phyloP scores from a whole-genome alignment of 2,113 vertebrate species.

The Mirza zaza region DNA sequence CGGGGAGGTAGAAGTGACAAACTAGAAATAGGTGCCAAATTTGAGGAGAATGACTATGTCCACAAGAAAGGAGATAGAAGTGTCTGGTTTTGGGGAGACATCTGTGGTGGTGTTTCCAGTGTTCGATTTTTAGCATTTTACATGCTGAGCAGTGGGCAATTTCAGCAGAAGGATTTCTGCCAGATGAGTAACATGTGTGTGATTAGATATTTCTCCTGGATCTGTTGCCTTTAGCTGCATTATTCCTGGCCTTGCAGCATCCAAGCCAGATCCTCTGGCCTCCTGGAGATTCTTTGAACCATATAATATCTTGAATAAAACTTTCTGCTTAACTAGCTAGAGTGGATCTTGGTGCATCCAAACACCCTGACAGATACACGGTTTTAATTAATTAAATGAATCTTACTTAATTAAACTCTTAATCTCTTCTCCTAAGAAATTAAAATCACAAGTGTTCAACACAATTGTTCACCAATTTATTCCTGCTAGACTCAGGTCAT shows the following conservation, averaged over 20 bases:
- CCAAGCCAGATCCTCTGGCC: neutral
- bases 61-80: neutral
- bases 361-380: neutral
- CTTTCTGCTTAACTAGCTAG: neutral
- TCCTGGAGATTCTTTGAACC: slow-evolving; percentile 28
- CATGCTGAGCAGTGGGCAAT: neutral
- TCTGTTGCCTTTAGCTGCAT: slow-evolving; percentile 25
- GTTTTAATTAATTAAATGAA: neutral
- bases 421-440: neutral
- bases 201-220: neutral
- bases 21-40: neutral
- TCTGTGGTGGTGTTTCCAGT: neutral
- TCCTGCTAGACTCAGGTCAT: neutral
- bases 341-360: neutral
- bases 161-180: neutral
- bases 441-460: neutral
- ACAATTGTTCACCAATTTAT: neutral
- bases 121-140: neutral
- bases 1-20: neutral
- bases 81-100: neutral
- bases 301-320: neutral
- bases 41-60: neutral
- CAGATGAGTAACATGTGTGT: neutral
- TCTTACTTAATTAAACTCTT: neutral
- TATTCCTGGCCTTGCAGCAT: neutral